A percentile compares a stretch with the other conserved stretches of the same genome.
These are phyloP conservation scores for Periophthalmodon schlosseri DNA, from an alignment of 2,113 vertebrate species.

Conservation along the genomic window DNA sequence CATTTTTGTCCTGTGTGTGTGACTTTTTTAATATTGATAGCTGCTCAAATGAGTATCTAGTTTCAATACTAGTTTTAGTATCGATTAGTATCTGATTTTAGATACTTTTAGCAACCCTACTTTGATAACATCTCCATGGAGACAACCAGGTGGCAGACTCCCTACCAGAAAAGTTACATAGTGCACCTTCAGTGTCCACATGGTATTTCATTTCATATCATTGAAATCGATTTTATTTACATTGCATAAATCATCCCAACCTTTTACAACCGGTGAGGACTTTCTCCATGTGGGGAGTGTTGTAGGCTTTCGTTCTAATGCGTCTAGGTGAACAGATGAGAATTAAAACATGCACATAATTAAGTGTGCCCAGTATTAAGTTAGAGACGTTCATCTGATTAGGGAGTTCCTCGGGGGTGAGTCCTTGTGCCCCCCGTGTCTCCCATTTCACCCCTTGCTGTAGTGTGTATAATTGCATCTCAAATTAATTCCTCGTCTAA, in stretches of 20 bases:
- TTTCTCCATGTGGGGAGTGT: background rate
- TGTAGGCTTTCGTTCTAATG: conserved; percentile 10
- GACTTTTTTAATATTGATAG: no score
- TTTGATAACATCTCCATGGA: no score
- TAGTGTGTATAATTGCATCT: conserved; percentile 43
- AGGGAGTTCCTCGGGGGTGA: conserved; percentile 40
- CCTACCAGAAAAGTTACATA: no score
- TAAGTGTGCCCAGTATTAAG: conserved; percentile 39
- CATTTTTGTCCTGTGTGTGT: no score
- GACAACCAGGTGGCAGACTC: no score
- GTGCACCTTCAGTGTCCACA: no score
- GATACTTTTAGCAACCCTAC: no score
- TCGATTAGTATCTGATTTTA: no score
- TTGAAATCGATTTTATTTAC: no score
- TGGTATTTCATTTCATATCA: no score
- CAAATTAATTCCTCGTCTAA: conserved; percentile 72
- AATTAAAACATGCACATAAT: conserved; percentile 48
- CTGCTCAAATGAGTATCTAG: no score
- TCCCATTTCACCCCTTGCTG: conserved; percentile 44
- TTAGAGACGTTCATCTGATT: conserved; percentile 60
- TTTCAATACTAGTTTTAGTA: no score
- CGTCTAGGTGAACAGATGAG: conserved; percentile 31
- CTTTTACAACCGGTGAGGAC: background rate
- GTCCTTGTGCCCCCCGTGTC: conserved; percentile 29
- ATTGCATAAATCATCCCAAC: background rate